Evolutionary conservation across 2,888 invertebrate species (phyloP), one percentile per base, ranked within the genome.

Genomic region (Matsumyia berberina): DNA sequence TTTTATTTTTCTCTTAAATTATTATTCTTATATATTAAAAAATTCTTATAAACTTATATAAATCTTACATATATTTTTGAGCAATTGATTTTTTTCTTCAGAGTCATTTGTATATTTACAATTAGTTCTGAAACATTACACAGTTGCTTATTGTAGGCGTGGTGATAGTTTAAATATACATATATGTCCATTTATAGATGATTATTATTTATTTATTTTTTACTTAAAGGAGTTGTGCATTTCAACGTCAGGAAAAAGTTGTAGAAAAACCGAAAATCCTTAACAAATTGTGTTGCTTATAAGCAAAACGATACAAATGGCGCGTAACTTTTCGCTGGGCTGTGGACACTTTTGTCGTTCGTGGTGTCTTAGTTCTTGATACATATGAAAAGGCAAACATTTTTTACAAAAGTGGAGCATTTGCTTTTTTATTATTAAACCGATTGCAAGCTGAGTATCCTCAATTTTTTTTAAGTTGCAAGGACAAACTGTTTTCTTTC

Each of bases 1-100:
- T 60, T 58, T 15, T 51, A 51, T 29, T 55, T 79, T 37, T 85
- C n/a, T n/a, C n/a, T 79, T 64, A 73, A 73, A 66, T 55, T 74
- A 66, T 67, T 57, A 74, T 31, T 66, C 51, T 51, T 67, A 9
- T 53, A 12, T 73, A 62, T 69, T 77, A 31, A 60, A 31, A 60
- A 39, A 79, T 66, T 44, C 17, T 64, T 64, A 51, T 60, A 55
- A 78, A 81, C 53, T 49, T 76, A 64, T 57, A 53, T 39, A 37
- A 31, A 76, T 9, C 17, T 69, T 24, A 24, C 19, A 55, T 51
- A 58, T 77, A 62, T 49, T 51, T 66, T 74, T 57, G 46, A 66
- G 37, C 74, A 74, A 80, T 51, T 55, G 31, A 33, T 51, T 55
- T 29, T 57, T 33, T 24, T 3, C 19, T 19, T 60, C 39, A 31